A percentile compares a stretch with the other conserved stretches of the same genome.
Evolutionary conservation across 23 tunicate genomes (phyloP).

Genomic region (Halocynthia aurantium): DNA sequence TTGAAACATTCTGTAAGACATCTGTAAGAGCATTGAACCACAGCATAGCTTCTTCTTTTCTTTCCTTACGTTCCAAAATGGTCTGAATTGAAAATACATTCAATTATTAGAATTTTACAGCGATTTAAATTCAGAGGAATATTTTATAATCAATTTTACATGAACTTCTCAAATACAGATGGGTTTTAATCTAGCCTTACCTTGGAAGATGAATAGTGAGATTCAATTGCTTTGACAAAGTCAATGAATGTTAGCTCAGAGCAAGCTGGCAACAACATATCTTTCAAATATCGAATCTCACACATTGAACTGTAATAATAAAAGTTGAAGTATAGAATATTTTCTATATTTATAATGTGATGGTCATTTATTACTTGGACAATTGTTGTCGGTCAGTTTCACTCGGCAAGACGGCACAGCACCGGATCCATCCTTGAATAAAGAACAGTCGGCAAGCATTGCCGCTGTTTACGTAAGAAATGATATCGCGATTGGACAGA

Average conservation of each 20-base stretch:
- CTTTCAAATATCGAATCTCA: too few species aligned
- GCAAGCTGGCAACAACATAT: too few species aligned
- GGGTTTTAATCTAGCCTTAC: background rate
- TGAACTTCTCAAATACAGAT: background rate
- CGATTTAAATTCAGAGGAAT: background rate
- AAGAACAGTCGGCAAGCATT: too few species aligned
- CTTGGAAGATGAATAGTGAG: background rate
- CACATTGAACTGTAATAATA: too few species aligned
- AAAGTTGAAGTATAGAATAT: too few species aligned
- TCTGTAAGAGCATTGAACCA: constrained; percentile 15
- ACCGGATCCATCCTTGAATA: too few species aligned
- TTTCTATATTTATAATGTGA: too few species aligned
- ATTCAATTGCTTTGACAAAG: background rate
- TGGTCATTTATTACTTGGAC: too few species aligned
- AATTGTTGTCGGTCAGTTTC: too few species aligned
- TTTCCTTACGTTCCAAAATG: background rate
- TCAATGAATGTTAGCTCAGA: background rate
- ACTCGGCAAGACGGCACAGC: too few species aligned
- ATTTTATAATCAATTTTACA: background rate
- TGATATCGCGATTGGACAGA: background rate
- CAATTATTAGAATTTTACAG: background rate
- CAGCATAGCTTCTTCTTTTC: background rate
- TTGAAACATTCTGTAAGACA: background rate
- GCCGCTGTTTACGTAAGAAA: too few species aligned
- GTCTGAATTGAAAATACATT: background rate